A percentile compares a stretch with the other conserved stretches of the same genome.
Conservation (phyloP, 2,888 invertebrate genomes). For the Crepidodera aurea region DNA sequence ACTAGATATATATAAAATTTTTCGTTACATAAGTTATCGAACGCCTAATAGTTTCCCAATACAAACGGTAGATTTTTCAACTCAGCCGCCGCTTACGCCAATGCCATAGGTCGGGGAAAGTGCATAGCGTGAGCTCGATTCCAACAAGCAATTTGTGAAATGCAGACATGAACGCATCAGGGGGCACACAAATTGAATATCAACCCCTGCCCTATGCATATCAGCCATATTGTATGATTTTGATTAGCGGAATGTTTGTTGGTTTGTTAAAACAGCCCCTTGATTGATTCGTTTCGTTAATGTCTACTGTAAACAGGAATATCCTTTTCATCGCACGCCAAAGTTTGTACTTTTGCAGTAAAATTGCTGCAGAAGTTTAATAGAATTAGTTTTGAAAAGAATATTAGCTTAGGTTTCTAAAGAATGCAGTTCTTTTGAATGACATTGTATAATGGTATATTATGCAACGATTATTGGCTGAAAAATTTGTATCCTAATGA, state of each 20-base stretch:
- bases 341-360: conserved; percentile 1
- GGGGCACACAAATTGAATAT: conserved; percentile 27
- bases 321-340: conserved; percentile 1
- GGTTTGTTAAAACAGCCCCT: conserved; percentile 4
- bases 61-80: conserved; percentile 13
- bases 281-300: conserved; percentile 23
- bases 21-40: no score
- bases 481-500: no score
- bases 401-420: no score
- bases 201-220: conserved; percentile 14
- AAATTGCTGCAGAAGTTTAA: background rate
- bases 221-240: conserved; percentile 17
- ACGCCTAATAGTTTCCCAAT: conserved; percentile 1
- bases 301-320: conserved; percentile 13
- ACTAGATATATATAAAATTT: no score
- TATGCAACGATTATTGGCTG: no score
- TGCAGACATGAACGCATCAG: conserved; percentile 30
- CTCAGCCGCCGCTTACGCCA: conserved; percentile 9
- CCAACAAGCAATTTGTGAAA: conserved; percentile 29
- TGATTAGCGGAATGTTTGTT: conserved; percentile 25
- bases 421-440: no score
- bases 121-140: conserved; percentile 26
- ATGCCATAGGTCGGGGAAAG: conserved; percentile 6
- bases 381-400: no score
- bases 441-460: no score